A percentile compares a stretch with the other conserved stretches of the same genome.
Conservation (phyloP, 2,888 invertebrate species). For the Prosapia bicincta region DNA sequence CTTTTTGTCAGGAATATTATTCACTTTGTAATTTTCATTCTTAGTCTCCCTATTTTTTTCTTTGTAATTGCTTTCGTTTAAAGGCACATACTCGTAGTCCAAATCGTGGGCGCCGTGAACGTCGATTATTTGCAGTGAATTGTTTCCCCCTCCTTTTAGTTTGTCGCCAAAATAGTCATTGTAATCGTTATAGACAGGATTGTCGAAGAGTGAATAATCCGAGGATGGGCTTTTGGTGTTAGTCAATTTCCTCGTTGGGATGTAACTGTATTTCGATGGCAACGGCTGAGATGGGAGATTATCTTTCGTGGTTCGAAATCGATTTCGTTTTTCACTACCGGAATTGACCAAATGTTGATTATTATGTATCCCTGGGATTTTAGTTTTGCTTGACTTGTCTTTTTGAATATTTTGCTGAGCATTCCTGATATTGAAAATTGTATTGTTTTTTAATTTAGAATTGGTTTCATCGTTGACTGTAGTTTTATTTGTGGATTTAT, state of each 20-base stretch:
- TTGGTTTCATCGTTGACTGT: neutral
- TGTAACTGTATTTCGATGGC: neutral
- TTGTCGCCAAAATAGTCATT: neutral
- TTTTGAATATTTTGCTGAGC: neutral
- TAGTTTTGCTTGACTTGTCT: neutral
- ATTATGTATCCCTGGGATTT: neutral
- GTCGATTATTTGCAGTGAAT: neutral
- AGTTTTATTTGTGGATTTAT: neutral
- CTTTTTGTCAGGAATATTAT: constrained; percentile 1
- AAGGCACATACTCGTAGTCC: constrained; percentile 10
- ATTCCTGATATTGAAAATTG: neutral
- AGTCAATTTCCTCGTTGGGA: neutral
- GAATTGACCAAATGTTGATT: neutral
- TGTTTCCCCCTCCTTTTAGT: neutral
- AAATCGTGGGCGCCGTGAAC: constrained; percentile 7
- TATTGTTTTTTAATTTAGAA: neutral
- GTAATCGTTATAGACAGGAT: neutral
- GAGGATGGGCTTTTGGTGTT: neutral
- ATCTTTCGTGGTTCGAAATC: neutral
- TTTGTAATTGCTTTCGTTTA: constrained; percentile 14
- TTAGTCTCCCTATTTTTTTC: constrained; percentile 7
- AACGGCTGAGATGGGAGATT: neutral
- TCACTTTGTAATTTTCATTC: neutral
- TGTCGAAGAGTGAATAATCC: neutral
- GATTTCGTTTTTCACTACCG: neutral